Conservation (phyloP, 2,888 invertebrate genomes). For the Notodonta dromedarius region DNA sequence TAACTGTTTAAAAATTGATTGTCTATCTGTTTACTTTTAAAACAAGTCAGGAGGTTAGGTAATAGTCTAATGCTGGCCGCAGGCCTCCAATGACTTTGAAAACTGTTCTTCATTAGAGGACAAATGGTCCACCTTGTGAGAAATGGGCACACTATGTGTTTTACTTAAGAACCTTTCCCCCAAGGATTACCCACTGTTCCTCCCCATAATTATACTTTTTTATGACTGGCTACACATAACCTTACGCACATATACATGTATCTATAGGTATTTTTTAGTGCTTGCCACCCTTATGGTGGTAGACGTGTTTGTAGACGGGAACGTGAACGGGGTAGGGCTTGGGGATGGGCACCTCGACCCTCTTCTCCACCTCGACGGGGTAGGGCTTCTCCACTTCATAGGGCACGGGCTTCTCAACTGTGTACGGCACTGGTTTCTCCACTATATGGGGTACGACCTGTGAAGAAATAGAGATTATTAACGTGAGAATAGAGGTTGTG, state of each 20-base stretch:
- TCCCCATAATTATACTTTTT: neutral
- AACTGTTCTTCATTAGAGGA: no score
- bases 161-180: no score
- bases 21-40: no score
- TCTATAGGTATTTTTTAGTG: slow-evolving; percentile 58
- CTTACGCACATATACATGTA: neutral
- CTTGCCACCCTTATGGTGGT: slow-evolving; percentile 85
- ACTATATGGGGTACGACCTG: slow-evolving; percentile 88
- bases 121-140: no score
- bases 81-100: no score
- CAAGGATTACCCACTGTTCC: no score
- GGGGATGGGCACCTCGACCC: slow-evolving; percentile 87
- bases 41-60: no score
- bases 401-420: slow-evolving; percentile 88
- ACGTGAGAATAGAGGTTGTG: no score
- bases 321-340: slow-evolving; percentile 90
- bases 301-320: slow-evolving; percentile 89
- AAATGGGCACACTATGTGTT: no score
- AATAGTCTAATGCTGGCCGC: no score
- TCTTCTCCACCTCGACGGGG: slow-evolving; percentile 90
- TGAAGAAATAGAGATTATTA: neutral
- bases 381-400: slow-evolving; percentile 90
- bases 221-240: neutral
- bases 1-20: no score
- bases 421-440: slow-evolving; percentile 89